Conservation (phyloP, 2,797 vertebrate genomes). For the Odontamblyopus lacepedii region DNA sequence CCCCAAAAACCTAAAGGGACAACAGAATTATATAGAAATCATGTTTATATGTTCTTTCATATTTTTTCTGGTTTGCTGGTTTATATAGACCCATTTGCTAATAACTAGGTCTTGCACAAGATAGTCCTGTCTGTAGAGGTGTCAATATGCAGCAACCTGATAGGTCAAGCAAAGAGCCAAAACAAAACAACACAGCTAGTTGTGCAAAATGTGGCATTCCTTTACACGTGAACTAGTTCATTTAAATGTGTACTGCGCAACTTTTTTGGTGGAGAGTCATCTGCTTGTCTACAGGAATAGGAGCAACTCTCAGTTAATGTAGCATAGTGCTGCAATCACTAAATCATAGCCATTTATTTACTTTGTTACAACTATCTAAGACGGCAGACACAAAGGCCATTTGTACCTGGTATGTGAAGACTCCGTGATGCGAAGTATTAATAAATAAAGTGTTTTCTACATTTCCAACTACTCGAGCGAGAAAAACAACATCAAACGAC, state of each 20-base stretch:
- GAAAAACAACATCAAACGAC: slow-evolving; percentile 98
- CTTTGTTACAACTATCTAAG: not conserved
- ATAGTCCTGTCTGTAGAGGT: not conserved
- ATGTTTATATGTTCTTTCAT: no score
- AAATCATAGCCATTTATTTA: not conserved
- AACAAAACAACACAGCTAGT: not conserved
- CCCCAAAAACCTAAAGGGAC: slow-evolving; percentile 90
- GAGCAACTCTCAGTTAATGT: no score
- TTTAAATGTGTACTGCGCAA: no score
- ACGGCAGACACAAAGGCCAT: not conserved
- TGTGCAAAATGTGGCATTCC: not conserved
- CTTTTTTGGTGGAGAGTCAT: no score
- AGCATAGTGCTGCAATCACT: no score
- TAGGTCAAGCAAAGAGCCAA: not conserved
- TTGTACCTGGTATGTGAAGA: slow-evolving; percentile 99
- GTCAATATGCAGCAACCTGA: not conserved
- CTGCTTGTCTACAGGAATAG: no score
- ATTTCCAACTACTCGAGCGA: slow-evolving; percentile 97
- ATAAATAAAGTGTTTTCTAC: slow-evolving; percentile 99
- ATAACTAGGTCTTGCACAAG: not conserved
- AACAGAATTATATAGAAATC: not conserved
- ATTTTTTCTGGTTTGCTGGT: not conserved
- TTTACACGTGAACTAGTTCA: not conserved
- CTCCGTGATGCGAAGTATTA: slow-evolving; percentile 98
- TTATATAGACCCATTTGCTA: not conserved